Conservation (phyloP, 1,140 invertebrate genomes). For the Brachionus rotundiformis region DNA sequence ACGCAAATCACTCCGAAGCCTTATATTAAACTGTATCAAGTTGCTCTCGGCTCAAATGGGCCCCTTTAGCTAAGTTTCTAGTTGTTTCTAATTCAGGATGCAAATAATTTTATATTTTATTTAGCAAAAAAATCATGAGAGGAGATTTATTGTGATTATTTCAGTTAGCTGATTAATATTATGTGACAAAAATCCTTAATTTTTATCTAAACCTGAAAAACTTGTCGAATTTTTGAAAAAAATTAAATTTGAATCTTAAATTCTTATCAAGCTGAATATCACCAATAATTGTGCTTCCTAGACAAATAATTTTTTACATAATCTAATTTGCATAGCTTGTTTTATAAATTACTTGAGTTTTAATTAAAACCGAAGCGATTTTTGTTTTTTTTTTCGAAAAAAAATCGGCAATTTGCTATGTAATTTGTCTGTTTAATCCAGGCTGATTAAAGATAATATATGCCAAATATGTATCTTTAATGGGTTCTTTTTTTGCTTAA, state of each 20-base stretch:
- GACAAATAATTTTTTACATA: neutral
- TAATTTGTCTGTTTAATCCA: slow-evolving; percentile 11
- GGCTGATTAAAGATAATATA: neutral
- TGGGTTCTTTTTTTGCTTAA: neutral
- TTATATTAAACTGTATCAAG: neutral
- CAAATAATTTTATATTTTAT: neutral
- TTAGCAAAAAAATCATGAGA: neutral
- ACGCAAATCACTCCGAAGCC: neutral
- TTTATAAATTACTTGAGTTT: neutral
- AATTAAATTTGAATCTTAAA: neutral
- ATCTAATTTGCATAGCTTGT: neutral
- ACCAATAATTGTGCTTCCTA: neutral
- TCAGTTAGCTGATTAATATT: neutral
- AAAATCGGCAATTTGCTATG: neutral
- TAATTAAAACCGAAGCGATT: neutral
- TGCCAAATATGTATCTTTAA: neutral
- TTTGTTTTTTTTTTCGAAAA: neutral
- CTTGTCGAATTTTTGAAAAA: no score
- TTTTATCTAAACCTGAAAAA: no score
- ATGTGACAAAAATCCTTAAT: no score
- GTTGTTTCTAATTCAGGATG: neutral
- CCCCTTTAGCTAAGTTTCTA: neutral
- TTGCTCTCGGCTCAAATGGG: neutral
- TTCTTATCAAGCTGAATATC: neutral
- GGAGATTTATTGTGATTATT: neutral